phyloP scores from a whole-genome alignment of 2,113 vertebrate species.

The Tenrec ecaudatus region DNA sequence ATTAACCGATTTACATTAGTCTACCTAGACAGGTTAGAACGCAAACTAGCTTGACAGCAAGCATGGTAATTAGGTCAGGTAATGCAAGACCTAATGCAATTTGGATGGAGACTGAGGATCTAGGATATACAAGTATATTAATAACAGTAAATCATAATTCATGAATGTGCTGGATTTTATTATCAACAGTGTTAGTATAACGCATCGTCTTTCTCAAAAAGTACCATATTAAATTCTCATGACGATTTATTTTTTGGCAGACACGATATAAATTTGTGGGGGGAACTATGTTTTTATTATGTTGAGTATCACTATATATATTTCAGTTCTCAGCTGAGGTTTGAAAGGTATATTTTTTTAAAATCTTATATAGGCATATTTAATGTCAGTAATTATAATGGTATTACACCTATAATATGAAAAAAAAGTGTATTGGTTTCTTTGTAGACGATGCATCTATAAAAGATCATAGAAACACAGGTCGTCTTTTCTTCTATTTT shows the following conservation, averaged over 20 bases:
- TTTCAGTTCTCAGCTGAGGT: background rate
- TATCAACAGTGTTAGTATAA: background rate
- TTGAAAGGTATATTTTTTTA: background rate
- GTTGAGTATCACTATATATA: background rate
- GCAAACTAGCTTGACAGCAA: background rate
- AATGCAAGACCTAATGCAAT: background rate
- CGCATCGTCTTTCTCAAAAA: background rate
- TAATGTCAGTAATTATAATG: background rate
- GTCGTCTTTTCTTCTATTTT: background rate
- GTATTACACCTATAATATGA: background rate
- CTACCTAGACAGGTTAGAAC: background rate
- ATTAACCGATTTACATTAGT: background rate
- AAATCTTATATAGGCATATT: background rate
- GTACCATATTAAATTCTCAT: background rate
- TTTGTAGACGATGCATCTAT: constrained; percentile 34
- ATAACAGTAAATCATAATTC: background rate
- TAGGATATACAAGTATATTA: background rate
- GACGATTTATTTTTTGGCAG: background rate
- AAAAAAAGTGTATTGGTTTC: background rate
- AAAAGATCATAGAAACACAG: constrained; percentile 53
- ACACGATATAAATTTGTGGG: background rate
- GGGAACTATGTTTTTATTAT: background rate
- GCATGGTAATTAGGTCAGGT: background rate
- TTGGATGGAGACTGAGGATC: background rate
- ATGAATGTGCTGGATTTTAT: background rate